Evolutionary conservation across 2,888 invertebrate species (phyloP), one percentile per base, ranked within the genome.

Genomic region (Standfussiana lucernea): DNA sequence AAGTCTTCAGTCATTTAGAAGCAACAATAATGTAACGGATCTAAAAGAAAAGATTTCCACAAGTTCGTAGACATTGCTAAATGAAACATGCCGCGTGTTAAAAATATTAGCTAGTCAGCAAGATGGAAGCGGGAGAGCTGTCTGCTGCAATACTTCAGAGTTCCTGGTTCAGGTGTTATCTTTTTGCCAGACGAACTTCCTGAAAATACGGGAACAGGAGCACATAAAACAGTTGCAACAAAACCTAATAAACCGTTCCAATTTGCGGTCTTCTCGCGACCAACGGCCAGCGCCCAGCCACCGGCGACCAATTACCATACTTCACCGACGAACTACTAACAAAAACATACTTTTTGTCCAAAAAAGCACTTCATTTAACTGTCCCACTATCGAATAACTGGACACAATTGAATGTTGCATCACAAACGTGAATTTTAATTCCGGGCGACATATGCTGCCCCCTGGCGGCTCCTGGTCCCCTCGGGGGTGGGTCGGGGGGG

Each of bases 391-490:
- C 88, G 88, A 88, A 82, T 88, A 82, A 86, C 88, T 73, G 86
- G 84, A 85, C 87, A 82, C 90, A 92, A 92, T 92, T 91, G 89
- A 91, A 93, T 94, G 94, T 92, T 95, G 95, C 95, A 95, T 94
- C 92, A 92, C 86, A 91, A 94, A 94, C 94, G 93, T 94, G 93
- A 95, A 95, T 95, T 96, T 95, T 95, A 95, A 95, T 95, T 93
- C 92, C 91, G 90, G 90, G 93, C 94, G 94, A 95, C 96, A 95
- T 95, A 96, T 96, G 95, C 94, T 91, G 87, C 87, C 73, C 76
- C 83, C 83, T 78, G 79, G 56, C 66, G 88, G 82, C 77, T 82
- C 67, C 62, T 82, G 86, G 79, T 80, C 88, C 86, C 76, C 81
- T 77, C 78, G 83, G 75, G 84, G 83, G 84, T 79, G 72, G 77